A percentile compares a stretch with the other conserved stretches of the same genome.
Evolutionary conservation across 1,140 invertebrate genomes (phyloP).

Genomic region (Rhopalosiphum padi): DNA sequence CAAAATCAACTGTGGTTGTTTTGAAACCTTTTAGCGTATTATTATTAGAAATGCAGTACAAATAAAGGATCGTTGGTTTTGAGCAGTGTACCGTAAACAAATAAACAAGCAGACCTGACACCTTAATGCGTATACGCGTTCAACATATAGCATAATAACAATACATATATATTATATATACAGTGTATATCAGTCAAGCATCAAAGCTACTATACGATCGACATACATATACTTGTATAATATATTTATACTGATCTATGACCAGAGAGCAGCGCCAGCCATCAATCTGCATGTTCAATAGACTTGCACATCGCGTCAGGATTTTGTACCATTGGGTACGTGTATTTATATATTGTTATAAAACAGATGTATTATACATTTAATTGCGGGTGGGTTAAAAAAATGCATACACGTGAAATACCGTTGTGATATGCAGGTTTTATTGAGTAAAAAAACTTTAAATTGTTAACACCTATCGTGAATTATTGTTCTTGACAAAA

Average conservation of each 20-base stretch:
- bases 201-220: neutral
- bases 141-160: neutral
- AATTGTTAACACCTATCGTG: neutral
- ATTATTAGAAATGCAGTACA: neutral
- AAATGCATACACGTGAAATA: neutral
- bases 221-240: neutral
- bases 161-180: too few relatives aligned
- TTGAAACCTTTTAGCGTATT: constrained; percentile 12
- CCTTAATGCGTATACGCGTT: neutral
- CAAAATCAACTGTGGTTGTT: neutral
- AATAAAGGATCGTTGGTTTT: neutral
- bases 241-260: neutral
- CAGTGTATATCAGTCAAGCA: neutral
- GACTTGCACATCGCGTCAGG: neutral
- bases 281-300: neutral
- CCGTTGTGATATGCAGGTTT: neutral
- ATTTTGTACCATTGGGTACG: neutral
- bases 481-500: too few relatives aligned
- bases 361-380: too few relatives aligned
- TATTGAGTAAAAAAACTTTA: neutral
- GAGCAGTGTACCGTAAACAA: neutral
- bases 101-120: neutral
- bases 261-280: neutral
- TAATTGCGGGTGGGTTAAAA: neutral
- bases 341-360: too few relatives aligned